phyloP scores from a whole-genome alignment of 1,140 invertebrate species.

The Cherax destructor region DNA sequence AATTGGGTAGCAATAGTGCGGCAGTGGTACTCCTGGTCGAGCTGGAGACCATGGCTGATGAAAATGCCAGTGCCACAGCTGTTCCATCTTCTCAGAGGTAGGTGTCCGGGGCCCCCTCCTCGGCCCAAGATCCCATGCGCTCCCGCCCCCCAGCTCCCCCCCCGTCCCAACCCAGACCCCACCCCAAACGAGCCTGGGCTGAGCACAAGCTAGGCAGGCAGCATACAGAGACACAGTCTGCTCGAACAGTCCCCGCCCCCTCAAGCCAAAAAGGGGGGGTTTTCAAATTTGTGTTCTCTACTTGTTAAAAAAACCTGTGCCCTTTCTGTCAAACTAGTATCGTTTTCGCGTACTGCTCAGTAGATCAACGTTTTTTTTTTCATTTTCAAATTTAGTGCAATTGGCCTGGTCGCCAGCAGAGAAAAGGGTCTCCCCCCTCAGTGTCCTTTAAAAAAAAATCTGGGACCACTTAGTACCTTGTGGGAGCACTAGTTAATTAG shows the following conservation, averaged over 20 bases:
- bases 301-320: not conserved
- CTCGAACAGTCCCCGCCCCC: slow-evolving; percentile 54
- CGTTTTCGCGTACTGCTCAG: too few species aligned
- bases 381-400: too few species aligned
- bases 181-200: slow-evolving; percentile 63
- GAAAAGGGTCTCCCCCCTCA: too few species aligned
- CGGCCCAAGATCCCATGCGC: slow-evolving; percentile 22
- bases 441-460: too few species aligned
- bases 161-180: slow-evolving; percentile 57
- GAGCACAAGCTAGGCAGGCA: slow-evolving; percentile 63
- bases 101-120: not conserved
- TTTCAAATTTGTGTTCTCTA: not conserved
- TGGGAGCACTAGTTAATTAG: too few species aligned
- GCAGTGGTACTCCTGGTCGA: slow-evolving; percentile 21
- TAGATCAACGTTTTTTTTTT: too few species aligned
- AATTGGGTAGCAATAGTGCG: slow-evolving; percentile 47
- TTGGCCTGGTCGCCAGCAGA: too few species aligned
- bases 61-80: slow-evolving; percentile 67
- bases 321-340: too few species aligned
- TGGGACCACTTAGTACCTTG: too few species aligned
- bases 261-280: slow-evolving; percentile 21
- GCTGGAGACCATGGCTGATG: slow-evolving; percentile 56
- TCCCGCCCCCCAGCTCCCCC: slow-evolving; percentile 44
- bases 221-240: slow-evolving; percentile 68
- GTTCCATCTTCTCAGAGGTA: slow-evolving; percentile 49